Conservation (phyloP, 2,888 invertebrate genomes). For the Diloba caeruleocephala region DNA sequence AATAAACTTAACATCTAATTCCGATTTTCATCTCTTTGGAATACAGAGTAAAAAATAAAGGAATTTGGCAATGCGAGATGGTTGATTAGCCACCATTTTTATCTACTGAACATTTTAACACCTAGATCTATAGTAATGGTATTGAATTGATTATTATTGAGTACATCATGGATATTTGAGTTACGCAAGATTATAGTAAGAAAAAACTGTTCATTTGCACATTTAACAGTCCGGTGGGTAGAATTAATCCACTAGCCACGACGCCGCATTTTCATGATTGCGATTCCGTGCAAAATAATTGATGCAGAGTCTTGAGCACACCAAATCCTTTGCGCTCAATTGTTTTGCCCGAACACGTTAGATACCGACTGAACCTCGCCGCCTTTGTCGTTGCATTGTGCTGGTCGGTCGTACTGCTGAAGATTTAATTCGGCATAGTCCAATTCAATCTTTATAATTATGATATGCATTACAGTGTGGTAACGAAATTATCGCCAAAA, state of each 20-base stretch:
- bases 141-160: slow-evolving; percentile 63
- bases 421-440: slow-evolving; percentile 16
- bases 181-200: slow-evolving; percentile 59
- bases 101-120: slow-evolving; percentile 68
- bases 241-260: slow-evolving; percentile 47
- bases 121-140: slow-evolving; percentile 66
- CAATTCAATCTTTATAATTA: slow-evolving; percentile 5
- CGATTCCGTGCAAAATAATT: slow-evolving; percentile 20
- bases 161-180: slow-evolving; percentile 66
- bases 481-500: slow-evolving; percentile 3
- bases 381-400: slow-evolving; percentile 13
- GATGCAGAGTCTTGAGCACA: slow-evolving; percentile 10
- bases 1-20: slow-evolving; percentile 73
- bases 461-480: slow-evolving; percentile 23
- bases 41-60: slow-evolving; percentile 74
- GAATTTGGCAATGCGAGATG: slow-evolving; percentile 79
- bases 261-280: slow-evolving; percentile 25
- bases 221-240: slow-evolving; percentile 61
- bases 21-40: slow-evolving; percentile 83
- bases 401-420: slow-evolving; percentile 34
- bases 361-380: slow-evolving; percentile 39
- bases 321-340: neutral
- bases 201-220: slow-evolving; percentile 50
- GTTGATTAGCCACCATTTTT: slow-evolving; percentile 69
- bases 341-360: slow-evolving; percentile 9